These are phyloP conservation scores for Meghimatium bilineatum DNA, from an alignment of 2,888 invertebrate genomes.

Conservation along the genomic window DNA sequence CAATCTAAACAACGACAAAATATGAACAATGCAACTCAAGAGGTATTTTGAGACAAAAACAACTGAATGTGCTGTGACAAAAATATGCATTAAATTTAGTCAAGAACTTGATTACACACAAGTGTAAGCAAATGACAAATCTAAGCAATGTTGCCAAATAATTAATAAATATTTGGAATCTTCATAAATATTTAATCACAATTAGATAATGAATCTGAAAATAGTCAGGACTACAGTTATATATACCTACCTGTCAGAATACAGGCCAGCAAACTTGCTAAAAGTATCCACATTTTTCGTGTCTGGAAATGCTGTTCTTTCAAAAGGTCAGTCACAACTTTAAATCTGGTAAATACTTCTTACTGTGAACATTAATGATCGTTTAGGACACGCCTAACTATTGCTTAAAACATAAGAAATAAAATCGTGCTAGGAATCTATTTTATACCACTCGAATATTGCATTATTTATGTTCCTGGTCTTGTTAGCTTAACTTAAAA, in stretches of 20 bases:
- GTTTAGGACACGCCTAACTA: background rate
- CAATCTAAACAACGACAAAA: too few relatives aligned
- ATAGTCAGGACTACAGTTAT: background rate
- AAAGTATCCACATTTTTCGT: background rate
- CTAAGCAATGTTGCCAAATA: too few relatives aligned
- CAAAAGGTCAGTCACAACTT: background rate
- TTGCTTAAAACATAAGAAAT: background rate
- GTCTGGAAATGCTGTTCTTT: background rate
- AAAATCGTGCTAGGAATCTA: background rate
- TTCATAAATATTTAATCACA: too few relatives aligned
- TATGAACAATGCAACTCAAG: too few relatives aligned
- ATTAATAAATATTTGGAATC: too few relatives aligned
- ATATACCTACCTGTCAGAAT: background rate
- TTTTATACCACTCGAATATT: background rate
- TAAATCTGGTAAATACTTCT: background rate
- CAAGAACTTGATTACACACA: too few relatives aligned
- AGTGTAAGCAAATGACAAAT: too few relatives aligned
- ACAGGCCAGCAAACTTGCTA: background rate
- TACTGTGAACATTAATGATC: background rate
- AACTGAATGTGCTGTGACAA: too few relatives aligned
- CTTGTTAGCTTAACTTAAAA: background rate
- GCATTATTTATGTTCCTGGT: background rate
- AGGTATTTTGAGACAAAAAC: too few relatives aligned
- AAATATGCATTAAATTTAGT: too few relatives aligned
- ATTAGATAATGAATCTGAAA: background rate